phyloP scores from a whole-genome alignment of 1,140 invertebrate species.

The Oryctes rhinoceros region DNA sequence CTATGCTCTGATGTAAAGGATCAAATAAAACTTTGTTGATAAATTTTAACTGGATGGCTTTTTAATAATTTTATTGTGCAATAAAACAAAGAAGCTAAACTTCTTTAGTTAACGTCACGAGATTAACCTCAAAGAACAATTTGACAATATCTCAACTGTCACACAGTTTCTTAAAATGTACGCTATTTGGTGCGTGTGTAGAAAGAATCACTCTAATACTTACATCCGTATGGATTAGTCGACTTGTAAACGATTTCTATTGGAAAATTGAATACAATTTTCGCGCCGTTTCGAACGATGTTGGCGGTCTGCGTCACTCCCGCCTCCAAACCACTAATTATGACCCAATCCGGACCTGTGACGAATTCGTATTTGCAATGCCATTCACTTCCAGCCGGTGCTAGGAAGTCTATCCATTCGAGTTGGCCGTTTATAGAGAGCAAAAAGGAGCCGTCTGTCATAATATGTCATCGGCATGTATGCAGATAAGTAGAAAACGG shows the following conservation, averaged over 20 bases:
- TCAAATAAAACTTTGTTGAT: no score
- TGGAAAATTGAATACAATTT: conserved; percentile 58
- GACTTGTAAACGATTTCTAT: conserved; percentile 57
- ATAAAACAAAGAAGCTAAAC: neutral
- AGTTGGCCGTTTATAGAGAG: conserved; percentile 57
- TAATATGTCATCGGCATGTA: conserved; percentile 30
- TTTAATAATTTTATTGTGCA: no score
- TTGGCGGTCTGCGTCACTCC: conserved; percentile 57
- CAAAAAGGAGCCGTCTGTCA: conserved; percentile 58
- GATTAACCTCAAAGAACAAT: neutral
- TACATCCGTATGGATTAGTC: conserved; percentile 58
- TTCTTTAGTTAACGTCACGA: conserved; percentile 11
- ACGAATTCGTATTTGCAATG: conserved; percentile 60
- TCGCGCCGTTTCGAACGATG: conserved; percentile 56
- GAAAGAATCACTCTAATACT: conserved; percentile 42
- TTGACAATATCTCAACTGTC: neutral
- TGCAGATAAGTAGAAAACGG: neutral
- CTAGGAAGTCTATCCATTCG: conserved; percentile 55
- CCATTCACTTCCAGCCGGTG: conserved; percentile 51
- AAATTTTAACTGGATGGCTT: no score
- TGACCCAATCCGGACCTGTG: conserved; percentile 57
- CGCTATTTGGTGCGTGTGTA: no score
- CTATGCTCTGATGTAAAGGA: no score
- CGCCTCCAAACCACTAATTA: conserved; percentile 56
- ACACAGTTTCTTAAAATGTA: no score